A percentile compares a stretch with the other conserved stretches of the same genome.
Evolutionary conservation across 2,888 invertebrate species (phyloP).

Genomic region (Zygothrica quintamaculata): DNA sequence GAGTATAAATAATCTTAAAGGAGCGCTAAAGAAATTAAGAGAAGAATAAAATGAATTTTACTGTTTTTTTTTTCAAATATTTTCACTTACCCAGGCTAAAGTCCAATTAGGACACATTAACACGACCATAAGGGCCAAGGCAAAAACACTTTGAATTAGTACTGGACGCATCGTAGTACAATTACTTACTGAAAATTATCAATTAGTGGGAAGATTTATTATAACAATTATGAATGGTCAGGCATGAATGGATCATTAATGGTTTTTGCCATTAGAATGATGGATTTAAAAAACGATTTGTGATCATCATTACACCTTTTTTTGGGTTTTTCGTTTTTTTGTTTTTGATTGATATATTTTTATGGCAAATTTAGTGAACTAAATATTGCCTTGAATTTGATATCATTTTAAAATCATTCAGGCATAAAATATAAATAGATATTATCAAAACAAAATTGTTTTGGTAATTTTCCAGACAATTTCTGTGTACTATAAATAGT

Average conservation of each 20-base stretch:
- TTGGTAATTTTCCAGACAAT: slow-evolving; percentile 12
- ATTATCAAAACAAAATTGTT: slow-evolving; percentile 43
- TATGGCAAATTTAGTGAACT: slow-evolving; percentile 42
- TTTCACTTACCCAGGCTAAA: slow-evolving; percentile 75
- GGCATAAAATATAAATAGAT: slow-evolving; percentile 44
- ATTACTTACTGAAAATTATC: slow-evolving; percentile 62
- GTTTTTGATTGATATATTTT: too few species aligned
- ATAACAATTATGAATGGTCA: slow-evolving; percentile 38
- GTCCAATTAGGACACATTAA: slow-evolving; percentile 42
- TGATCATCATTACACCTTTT: too few species aligned
- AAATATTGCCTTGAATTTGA: slow-evolving; percentile 39
- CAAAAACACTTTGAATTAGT: slow-evolving; percentile 26
- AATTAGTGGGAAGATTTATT: slow-evolving; percentile 53
- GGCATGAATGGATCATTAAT: slow-evolving; percentile 64
- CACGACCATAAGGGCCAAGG: slow-evolving; percentile 45
- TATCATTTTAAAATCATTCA: slow-evolving; percentile 46
- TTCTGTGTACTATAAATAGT: slow-evolving; percentile 50
- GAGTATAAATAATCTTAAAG: slow-evolving; percentile 76
- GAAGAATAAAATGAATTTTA: background rate
- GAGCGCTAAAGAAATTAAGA: slow-evolving; percentile 65
- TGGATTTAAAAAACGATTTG: slow-evolving; percentile 22
- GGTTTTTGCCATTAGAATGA: slow-evolving; percentile 43
- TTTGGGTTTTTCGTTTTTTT: too few species aligned
- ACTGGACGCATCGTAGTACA: slow-evolving; percentile 55
- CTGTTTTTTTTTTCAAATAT: background rate